phyloP scores from a whole-genome alignment of 2,888 invertebrate genomes.

The Heteromurus nitidus region DNA sequence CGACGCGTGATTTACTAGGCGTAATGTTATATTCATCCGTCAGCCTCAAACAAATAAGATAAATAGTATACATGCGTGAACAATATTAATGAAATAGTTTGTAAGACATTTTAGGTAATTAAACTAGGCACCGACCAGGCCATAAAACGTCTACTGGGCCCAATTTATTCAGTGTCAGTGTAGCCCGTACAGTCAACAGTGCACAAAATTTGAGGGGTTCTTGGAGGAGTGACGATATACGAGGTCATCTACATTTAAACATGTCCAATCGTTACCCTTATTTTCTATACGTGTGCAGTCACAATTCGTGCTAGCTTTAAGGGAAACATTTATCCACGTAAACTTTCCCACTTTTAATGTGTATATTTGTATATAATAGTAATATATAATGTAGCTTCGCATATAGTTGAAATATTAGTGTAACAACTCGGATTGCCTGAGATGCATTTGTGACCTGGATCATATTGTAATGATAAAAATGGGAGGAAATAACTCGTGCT shows the following conservation, averaged over 20 bases:
- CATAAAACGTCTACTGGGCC: not conserved
- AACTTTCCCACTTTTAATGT: no score
- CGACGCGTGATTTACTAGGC: no score
- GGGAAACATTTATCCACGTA: no score
- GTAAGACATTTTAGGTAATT: no score
- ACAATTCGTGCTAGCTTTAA: not conserved
- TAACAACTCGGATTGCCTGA: slow-evolving; percentile 17
- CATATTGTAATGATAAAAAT: not conserved
- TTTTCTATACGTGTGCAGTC: not conserved
- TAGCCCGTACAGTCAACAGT: not conserved
- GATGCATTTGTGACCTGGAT: slow-evolving; percentile 33
- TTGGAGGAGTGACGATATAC: no score
- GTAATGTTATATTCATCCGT: no score
- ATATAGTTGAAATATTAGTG: not conserved
- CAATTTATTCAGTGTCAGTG: not conserved
- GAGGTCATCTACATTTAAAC: no score
- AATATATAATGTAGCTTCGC: not conserved
- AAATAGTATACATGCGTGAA: no score
- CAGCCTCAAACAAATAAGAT: no score
- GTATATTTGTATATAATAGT: not conserved
- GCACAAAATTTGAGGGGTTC: not conserved
- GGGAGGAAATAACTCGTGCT: not conserved
- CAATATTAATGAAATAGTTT: no score
- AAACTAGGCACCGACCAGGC: no score
- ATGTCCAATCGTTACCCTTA: not conserved